Conservation (phyloP, 2,797 vertebrate species). For the Telmatherina bonti region DNA sequence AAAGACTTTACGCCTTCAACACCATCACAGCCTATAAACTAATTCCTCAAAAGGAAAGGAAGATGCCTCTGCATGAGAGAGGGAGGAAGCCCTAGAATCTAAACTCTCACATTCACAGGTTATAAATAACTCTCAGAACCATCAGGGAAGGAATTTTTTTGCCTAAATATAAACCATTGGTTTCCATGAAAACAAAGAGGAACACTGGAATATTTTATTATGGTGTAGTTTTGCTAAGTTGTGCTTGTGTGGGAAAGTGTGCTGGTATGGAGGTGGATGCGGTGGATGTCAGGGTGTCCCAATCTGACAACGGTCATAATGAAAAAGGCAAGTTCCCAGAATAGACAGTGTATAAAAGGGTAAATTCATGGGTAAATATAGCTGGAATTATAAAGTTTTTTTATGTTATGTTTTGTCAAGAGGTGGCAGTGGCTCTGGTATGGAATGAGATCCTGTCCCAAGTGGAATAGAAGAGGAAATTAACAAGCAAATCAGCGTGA, state of each 20-base stretch:
- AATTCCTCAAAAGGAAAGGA: constrained; percentile 8
- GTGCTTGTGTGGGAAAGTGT: constrained; percentile 21
- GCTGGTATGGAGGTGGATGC: neutral
- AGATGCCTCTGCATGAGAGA: neutral
- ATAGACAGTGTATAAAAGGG: neutral
- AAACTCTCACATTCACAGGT: neutral
- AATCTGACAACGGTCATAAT: neutral
- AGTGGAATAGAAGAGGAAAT: too few species aligned
- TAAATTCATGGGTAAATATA: too few species aligned
- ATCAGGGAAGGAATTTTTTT: neutral
- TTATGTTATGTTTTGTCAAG: too few species aligned
- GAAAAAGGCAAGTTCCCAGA: neutral
- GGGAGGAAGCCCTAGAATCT: neutral
- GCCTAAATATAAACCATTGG: neutral
- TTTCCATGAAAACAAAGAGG: neutral
- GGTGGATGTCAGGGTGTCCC: neutral
- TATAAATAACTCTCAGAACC: neutral
- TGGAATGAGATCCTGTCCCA: too few species aligned
- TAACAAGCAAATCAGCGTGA: too few species aligned
- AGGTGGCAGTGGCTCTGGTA: too few species aligned
- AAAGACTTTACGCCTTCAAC: constrained; percentile 51
- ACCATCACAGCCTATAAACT: constrained; percentile 45
- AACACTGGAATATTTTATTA: neutral
- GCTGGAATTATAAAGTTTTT: too few species aligned
- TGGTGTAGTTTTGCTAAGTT: constrained; percentile 11